Evolutionary conservation across 2,888 invertebrate species (phyloP), one percentile per base, ranked within the genome.

Genomic region (Cepaea hortensis): DNA sequence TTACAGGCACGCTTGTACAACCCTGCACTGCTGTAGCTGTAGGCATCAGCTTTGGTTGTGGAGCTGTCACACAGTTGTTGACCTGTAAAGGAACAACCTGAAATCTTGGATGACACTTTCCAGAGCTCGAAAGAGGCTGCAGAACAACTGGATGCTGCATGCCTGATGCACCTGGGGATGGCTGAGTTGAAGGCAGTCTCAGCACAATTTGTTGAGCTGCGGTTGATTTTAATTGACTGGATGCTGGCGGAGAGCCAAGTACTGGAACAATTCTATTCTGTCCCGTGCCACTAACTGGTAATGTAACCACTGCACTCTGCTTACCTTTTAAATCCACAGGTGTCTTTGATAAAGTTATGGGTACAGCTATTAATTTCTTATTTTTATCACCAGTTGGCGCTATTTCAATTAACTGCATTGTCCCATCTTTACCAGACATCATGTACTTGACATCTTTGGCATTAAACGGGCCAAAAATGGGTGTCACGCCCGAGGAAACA

Each of bases 341-440:
- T 23, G 62, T 65, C 61, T 82, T 72, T n/a, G 84, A 65, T 6
- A 84, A 62, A n/a, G 87, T 50, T 11, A 87, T 23, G 13, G 87
- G 87, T n/a, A 87, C 79, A 48, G 87, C 84, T 72, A 87, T 84
- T n/a, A 87, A 70, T 79, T 80, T 86, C 18, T 83, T 84, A 50
- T 83, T 83, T 55, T 62, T 84, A 18, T 83, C 73, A 6, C 3
- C 48, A 35, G 76, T 20, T 48, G 72, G 50, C 5, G 35, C 82
- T 18, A 86, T 85, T 48, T 83, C 87, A 18, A 87, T 77, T n/a
- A 87, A 68, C 81, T 86, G 81, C 84, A 88, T 84, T 65, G 87
- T 75, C 46, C 68, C 73, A 20, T 87, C 82, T n/a, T 87, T 81
- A 20, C 85, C 85, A 6, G 86, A 84, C 50, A 88, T 62, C 76